Evolutionary conservation across 2,113 vertebrate genomes (phyloP), one percentile per base, ranked within the genome.

Genomic region (Craseonycteris thonglongyai): DNA sequence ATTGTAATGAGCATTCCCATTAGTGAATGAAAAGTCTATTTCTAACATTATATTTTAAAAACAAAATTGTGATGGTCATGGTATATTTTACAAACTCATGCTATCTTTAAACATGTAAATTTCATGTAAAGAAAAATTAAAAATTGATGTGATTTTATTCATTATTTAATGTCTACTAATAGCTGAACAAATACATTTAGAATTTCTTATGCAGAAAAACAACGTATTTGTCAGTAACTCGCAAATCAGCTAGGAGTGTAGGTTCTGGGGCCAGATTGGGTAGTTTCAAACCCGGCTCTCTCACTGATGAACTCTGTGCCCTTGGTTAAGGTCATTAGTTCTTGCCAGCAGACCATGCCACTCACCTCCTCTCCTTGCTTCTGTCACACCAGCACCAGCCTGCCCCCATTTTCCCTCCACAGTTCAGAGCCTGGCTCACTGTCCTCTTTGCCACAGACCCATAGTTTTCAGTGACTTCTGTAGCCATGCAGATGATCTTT

Each of bases 81-180:
- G 49, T 33, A 7, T 69, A 58, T 63, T 90, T 95, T 80, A 88
- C n/a, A 74, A 81, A 83, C 6, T 40, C 15, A 3, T 40, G 26
- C 35, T 65, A 65, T 68, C 33, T 88, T 79, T 47, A 56, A 95
- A 18, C 24, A 75, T 69, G 9, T 35, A 51, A 35, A 81, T 88
- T 65, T 90, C 56, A 78, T 45, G 30, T 40, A 76, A 90, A 80
- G 13, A 49, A 87, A 83, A 81, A 45, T 72, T 9, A 84, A 91
- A 72, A 72, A 68, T 15, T 76, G 45, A 49, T 59, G 24, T 30
- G 68, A 72, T 15, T 56, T 7, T 35, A 88, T 69, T 56, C 45
- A 59, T 71, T 54, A 69, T 49, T 90, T 86, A 92, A 79, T 54
- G 5, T 66, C 49, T 59, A 65, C 40, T 30, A 56, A 69, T 30